phyloP scores from a whole-genome alignment of 2,113 vertebrate genomes.

The Sapajus apella region DNA sequence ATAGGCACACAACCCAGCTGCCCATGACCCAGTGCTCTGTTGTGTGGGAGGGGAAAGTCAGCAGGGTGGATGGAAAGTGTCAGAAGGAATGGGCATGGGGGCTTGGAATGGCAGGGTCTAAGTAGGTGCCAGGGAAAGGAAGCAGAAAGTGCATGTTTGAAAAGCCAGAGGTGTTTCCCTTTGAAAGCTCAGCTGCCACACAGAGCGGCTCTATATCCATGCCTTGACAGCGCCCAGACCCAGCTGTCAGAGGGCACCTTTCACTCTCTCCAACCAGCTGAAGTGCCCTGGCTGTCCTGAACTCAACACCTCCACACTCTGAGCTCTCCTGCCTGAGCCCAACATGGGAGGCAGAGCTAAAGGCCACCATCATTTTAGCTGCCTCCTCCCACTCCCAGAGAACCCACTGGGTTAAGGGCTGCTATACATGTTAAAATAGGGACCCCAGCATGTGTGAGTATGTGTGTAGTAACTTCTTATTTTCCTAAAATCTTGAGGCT shows the following conservation, averaged over 20 bases:
- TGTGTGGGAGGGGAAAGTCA: not conserved
- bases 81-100: not conserved
- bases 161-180: conserved; percentile 44
- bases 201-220: not conserved
- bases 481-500: not conserved
- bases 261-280: not conserved
- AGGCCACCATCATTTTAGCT: not conserved
- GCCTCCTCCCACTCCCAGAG: not conserved
- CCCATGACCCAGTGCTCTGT: not conserved
- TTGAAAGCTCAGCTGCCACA: conserved; percentile 20
- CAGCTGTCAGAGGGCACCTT: not conserved
- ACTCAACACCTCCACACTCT: not conserved
- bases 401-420: not conserved
- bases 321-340: not conserved
- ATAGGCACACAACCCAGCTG: not conserved
- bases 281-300: not conserved
- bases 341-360: not conserved
- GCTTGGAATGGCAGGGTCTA: not conserved
- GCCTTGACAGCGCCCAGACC: conserved; percentile 13
- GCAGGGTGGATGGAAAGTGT: not conserved
- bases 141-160: conserved; percentile 32
- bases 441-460: not conserved
- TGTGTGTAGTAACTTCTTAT: not conserved
- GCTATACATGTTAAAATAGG: not conserved
- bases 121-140: conserved; percentile 49